Conservation (phyloP, 1,140 invertebrate species). For the Nautilus pompilius region DNA sequence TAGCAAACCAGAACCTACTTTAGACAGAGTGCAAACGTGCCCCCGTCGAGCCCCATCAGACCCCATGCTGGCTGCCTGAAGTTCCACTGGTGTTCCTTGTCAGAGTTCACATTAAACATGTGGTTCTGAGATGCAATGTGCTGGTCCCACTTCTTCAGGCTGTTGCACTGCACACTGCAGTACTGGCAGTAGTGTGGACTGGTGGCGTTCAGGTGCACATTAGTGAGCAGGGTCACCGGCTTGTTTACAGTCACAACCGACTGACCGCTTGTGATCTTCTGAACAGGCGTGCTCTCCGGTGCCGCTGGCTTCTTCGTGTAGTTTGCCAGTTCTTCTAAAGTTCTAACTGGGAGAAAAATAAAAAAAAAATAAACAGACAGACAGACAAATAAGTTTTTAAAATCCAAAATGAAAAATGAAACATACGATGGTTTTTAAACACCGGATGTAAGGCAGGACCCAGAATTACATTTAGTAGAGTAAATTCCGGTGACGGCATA, state of each 20-base stretch:
- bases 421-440: neutral
- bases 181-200: slow-evolving; percentile 40
- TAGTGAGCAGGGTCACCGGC: slow-evolving; percentile 7
- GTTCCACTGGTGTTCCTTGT: slow-evolving; percentile 53
- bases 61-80: slow-evolving; percentile 50
- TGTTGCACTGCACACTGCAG: slow-evolving; percentile 45
- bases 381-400: neutral
- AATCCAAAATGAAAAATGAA: neutral
- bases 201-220: slow-evolving; percentile 13
- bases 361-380: neutral
- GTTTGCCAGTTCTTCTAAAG: slow-evolving; percentile 28
- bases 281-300: slow-evolving; percentile 15
- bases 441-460: neutral
- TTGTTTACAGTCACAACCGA: slow-evolving; percentile 30
- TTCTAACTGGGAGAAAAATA: slow-evolving; percentile 24
- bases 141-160: slow-evolving; percentile 47
- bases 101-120: slow-evolving; percentile 47
- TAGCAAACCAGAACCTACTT: too few relatives aligned
- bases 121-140: slow-evolving; percentile 47
- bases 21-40: slow-evolving; percentile 38
- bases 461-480: slow-evolving; percentile 31
- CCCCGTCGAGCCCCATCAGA: slow-evolving; percentile 21
- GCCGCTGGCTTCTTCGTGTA: slow-evolving; percentile 21
- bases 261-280: slow-evolving; percentile 36
- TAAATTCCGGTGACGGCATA: too few relatives aligned